phyloP scores from a whole-genome alignment of 2,888 invertebrate genomes.

The Trichacis sp. region DNA sequence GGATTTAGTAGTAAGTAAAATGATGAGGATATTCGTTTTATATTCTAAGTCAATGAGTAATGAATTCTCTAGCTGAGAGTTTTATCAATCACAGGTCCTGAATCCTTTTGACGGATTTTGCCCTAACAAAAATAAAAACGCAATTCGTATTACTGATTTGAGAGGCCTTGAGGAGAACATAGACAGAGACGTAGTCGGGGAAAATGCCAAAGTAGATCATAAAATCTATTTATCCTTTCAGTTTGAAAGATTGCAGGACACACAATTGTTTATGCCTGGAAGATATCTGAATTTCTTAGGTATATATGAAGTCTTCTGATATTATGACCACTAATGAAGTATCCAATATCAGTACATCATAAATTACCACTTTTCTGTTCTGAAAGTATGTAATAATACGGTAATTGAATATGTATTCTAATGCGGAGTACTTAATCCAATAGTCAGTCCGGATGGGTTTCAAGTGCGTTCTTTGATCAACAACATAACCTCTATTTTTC shows the following conservation, averaged over 20 bases:
- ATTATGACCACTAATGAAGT: no score
- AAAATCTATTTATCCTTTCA: not conserved
- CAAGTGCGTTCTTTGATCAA: not conserved
- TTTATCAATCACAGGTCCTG: not conserved
- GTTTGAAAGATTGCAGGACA: not conserved
- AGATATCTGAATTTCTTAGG: not conserved
- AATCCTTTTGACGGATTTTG: not conserved
- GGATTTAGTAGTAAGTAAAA: not conserved
- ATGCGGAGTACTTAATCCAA: no score
- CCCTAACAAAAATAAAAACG: not conserved
- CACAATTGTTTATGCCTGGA: not conserved
- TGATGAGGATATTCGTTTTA: no score
- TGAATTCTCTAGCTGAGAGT: no score
- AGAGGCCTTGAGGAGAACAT: not conserved
- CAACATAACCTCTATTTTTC: constrained; percentile 64
- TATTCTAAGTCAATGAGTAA: no score
- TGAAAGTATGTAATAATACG: no score
- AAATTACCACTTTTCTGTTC: no score
- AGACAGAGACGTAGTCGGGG: not conserved
- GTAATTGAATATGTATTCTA: no score
- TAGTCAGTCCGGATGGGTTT: not conserved
- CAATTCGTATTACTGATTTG: not conserved
- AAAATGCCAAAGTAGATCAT: not conserved
- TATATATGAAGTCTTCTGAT: no score
- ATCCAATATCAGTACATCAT: no score